These are phyloP conservation scores for Gorilla gorilla DNA, from an alignment of 2,113 vertebrate genomes.

Conservation along the genomic window DNA sequence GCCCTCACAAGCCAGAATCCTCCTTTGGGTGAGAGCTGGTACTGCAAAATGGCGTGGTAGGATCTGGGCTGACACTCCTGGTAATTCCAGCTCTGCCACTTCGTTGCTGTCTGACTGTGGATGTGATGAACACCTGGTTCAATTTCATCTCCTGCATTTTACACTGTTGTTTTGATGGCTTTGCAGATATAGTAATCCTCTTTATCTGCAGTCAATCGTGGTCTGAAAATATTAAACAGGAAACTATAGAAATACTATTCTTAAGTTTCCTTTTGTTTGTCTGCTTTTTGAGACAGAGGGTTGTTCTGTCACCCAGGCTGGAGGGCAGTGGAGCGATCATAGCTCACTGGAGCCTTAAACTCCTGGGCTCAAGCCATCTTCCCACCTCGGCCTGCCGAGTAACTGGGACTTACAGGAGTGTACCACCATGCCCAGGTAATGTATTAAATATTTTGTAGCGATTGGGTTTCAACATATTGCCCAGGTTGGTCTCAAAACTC, in stretches of 20 bases:
- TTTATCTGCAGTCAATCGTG: neutral
- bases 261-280: neutral
- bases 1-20: neutral
- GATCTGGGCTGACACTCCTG: neutral
- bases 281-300: neutral
- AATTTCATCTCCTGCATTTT: neutral
- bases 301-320: neutral
- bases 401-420: neutral
- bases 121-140: neutral
- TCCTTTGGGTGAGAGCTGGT: neutral
- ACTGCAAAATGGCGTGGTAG: neutral
- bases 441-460: neutral
- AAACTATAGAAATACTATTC: neutral
- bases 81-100: neutral
- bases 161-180: neutral
- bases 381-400: neutral
- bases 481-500: neutral
- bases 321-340: neutral
- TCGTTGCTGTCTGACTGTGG: neutral
- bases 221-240: neutral
- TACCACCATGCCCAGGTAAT: neutral
- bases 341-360: neutral
- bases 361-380: neutral
- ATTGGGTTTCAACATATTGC: neutral
- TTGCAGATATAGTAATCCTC: neutral